These are phyloP conservation scores for Scaptodrosophila lebanonensis DNA, from an alignment of 1,140 invertebrate species.

Conservation along the genomic window DNA sequence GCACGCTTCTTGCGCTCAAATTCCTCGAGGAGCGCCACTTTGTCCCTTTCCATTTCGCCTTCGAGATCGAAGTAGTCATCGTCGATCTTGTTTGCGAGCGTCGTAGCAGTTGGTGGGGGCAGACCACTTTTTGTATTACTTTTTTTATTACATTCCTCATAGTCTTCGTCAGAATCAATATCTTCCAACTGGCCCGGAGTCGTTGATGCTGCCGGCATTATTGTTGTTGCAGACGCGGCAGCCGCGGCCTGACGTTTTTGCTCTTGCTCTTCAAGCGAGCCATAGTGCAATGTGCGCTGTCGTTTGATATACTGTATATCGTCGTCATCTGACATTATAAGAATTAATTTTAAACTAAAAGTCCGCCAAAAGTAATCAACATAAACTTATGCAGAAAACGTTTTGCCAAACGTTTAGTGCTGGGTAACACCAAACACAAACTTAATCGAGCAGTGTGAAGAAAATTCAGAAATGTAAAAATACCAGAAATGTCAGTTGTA, in stretches of 20 bases:
- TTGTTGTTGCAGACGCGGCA: conserved; percentile 35
- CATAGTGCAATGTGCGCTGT: conserved; percentile 89
- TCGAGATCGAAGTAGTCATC: conserved; percentile 95
- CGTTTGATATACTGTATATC: conserved; percentile 86
- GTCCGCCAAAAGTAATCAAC: conserved; percentile 68
- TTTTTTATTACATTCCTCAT: conserved; percentile 76
- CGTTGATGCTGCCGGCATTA: conserved; percentile 34
- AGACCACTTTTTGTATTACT: conserved; percentile 45
- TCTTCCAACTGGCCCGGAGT: conserved; percentile 58
- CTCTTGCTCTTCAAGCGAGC: conserved; percentile 90
- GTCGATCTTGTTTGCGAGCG: conserved; percentile 67
- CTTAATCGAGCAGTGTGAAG: too few species aligned
- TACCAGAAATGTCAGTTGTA: too few species aligned
- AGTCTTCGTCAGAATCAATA: conserved; percentile 78
- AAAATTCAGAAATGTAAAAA: too few species aligned
- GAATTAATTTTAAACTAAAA: conserved; percentile 72
- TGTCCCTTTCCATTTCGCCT: conserved; percentile 90
- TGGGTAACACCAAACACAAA: neutral
- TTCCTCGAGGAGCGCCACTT: conserved; percentile 93
- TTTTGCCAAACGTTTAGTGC: conserved; percentile 31
- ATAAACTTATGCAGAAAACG: conserved; percentile 56
- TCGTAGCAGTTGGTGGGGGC: conserved; percentile 76
- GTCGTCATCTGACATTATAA: conserved; percentile 92
- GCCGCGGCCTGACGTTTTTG: conserved; percentile 80
- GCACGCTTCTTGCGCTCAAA: conserved; percentile 95